phyloP scores from a whole-genome alignment of 2,888 invertebrate species.

The Epistrophella euchroma region DNA sequence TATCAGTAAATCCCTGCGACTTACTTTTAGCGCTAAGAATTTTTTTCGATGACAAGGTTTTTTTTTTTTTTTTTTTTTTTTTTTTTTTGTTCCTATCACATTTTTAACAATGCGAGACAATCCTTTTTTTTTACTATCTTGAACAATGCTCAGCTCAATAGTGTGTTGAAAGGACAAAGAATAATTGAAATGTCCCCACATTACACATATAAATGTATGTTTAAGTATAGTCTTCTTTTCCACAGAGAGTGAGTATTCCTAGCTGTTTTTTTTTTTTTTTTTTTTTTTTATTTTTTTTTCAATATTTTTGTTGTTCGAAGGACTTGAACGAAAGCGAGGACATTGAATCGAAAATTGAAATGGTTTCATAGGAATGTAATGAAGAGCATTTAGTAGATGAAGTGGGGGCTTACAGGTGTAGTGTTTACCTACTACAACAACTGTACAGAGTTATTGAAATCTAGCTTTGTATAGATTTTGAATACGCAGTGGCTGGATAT shows the following conservation, averaged over 20 bases:
- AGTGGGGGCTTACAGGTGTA: conserved; percentile 55
- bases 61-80: not conserved
- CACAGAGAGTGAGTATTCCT: conserved; percentile 6
- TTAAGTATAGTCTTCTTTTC: conserved; percentile 28
- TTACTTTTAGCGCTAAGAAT: not conserved
- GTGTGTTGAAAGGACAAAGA: conserved; percentile 69
- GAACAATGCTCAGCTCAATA: conserved; percentile 57
- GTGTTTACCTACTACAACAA: no score
- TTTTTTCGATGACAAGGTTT: conserved; percentile 1
- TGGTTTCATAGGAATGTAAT: conserved; percentile 59
- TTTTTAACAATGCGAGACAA: conserved; percentile 35
- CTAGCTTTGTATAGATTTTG: conserved; percentile 19
- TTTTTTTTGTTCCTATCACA: not conserved
- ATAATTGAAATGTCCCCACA: conserved; percentile 72
- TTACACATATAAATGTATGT: conserved; percentile 14
- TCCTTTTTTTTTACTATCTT: conserved; percentile 33
- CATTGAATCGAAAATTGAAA: conserved; percentile 62
- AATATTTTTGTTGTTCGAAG: conserved; percentile 36
- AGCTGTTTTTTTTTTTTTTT: conserved; percentile 2
- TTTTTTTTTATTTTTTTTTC: conserved; percentile 1
- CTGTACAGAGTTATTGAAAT: not conserved
- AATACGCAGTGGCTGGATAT: conserved; percentile 33
- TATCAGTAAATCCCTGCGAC: not conserved
- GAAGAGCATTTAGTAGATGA: conserved; percentile 71
- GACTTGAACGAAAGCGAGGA: conserved; percentile 26